phyloP scores from a whole-genome alignment of 2,888 invertebrate species.

The Darwinula stevensoni region DNA sequence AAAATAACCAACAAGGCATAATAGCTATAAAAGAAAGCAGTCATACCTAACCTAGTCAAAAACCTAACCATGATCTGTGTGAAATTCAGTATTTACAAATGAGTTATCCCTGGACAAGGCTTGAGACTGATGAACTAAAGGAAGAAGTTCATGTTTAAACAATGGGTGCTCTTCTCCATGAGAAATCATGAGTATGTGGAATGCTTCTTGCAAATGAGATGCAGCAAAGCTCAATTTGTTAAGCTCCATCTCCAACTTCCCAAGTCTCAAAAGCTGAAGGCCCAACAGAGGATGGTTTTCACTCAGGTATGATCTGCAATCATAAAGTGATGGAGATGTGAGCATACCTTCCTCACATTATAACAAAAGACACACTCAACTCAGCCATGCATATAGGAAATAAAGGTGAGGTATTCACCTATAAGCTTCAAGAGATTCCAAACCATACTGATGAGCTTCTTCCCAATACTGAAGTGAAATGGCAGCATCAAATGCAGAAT shows the following conservation, averaged over 20 bases:
- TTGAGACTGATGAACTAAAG: too few relatives aligned
- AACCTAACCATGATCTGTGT: too few relatives aligned
- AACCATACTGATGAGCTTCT: background rate
- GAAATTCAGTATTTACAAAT: too few relatives aligned
- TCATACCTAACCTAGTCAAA: too few relatives aligned
- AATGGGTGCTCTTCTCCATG: background rate
- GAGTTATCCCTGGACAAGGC: too few relatives aligned
- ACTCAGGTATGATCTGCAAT: background rate
- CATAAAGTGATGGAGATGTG: too few relatives aligned
- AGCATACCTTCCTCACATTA: too few relatives aligned
- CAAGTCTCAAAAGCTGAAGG: background rate
- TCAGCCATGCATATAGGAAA: too few relatives aligned
- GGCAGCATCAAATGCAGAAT: background rate
- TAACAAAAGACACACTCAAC: too few relatives aligned
- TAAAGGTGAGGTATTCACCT: too few relatives aligned
- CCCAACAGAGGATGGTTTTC: background rate
- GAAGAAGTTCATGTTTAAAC: background rate
- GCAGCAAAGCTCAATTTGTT: background rate
- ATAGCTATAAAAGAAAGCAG: too few relatives aligned
- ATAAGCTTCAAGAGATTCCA: background rate
- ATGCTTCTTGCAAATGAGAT: background rate
- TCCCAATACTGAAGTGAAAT: background rate
- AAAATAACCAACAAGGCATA: too few relatives aligned
- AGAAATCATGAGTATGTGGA: background rate
- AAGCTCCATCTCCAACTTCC: background rate